Conservation (phyloP, 2,888 invertebrate genomes). For the Cristatella mucedo region DNA sequence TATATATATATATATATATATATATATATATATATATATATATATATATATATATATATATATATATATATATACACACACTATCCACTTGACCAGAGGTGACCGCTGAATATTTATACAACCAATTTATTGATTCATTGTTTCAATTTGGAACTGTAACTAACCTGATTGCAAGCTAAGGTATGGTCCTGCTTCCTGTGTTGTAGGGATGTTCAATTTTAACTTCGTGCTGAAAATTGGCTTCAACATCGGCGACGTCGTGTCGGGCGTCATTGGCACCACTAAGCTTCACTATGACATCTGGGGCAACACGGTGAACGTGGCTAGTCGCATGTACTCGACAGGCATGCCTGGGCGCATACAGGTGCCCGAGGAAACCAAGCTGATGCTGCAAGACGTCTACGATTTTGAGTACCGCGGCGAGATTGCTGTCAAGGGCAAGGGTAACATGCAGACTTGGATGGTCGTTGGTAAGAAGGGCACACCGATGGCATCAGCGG, state of each 20-base stretch:
- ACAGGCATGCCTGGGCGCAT: conserved; percentile 74
- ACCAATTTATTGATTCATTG: too few species aligned
- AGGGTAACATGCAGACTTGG: conserved; percentile 83
- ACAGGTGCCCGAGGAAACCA: conserved; percentile 38
- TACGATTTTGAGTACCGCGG: conserved; percentile 84
- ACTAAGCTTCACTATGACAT: conserved; percentile 90
- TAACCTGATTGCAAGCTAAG: not conserved
- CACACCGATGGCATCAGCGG: too few species aligned
- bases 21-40: too few species aligned
- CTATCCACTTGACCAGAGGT: too few species aligned
- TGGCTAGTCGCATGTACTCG: conserved; percentile 90
- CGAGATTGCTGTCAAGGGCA: conserved; percentile 86
- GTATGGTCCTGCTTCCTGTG: not conserved
- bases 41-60: too few species aligned
- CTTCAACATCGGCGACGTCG: conserved; percentile 83
- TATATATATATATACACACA: too few species aligned
- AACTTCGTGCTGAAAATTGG: conserved; percentile 48
- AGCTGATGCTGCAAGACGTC: conserved; percentile 48
- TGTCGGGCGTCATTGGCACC: conserved; percentile 86
- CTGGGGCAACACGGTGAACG: conserved; percentile 96
- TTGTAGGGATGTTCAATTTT: conserved; percentile 35
- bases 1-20: too few species aligned
- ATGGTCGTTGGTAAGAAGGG: conserved; percentile 42
- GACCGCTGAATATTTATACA: too few species aligned
- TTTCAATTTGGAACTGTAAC: not conserved